These are phyloP conservation scores for Sogatella furcifera DNA, from an alignment of 1,140 invertebrate species.

Conservation along the genomic window DNA sequence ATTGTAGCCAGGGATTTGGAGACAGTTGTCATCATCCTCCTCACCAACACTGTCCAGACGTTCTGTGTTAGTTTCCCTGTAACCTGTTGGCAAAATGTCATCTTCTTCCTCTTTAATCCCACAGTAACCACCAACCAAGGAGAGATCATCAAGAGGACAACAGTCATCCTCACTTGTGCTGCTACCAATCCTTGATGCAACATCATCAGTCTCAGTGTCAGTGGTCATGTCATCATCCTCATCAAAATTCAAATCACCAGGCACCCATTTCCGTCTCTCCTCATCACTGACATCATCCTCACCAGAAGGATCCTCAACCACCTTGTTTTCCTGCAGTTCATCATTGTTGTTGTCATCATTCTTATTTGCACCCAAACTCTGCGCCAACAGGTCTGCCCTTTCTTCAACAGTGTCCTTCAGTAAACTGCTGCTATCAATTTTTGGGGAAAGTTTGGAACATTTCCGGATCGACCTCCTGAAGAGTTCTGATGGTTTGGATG, in stretches of 20 bases:
- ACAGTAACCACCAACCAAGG: background rate
- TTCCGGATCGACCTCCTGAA: too few species aligned
- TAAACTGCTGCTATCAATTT: too few species aligned
- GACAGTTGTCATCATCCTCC: conserved; percentile 6
- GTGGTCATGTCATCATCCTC: background rate
- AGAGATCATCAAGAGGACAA: background rate
- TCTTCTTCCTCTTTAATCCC: background rate
- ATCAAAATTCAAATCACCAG: background rate
- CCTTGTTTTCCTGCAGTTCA: background rate
- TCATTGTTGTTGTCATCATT: too few species aligned
- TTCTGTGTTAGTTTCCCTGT: background rate
- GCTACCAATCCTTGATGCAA: background rate
- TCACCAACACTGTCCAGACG: conserved; percentile 3
- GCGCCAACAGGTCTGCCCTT: too few species aligned
- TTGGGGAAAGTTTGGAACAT: too few species aligned
- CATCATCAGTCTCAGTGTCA: background rate
- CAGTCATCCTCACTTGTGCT: background rate
- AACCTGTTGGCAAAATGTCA: background rate
- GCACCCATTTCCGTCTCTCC: background rate
- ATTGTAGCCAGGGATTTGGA: background rate
- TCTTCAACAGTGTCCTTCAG: too few species aligned
- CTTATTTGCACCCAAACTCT: too few species aligned
- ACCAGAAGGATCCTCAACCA: background rate
- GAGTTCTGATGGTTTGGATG: too few species aligned
- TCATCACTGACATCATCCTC: background rate